Base-by-base conservation (phyloP, 2,888 invertebrate genomes). In the Hedychridium roseum region DNA sequence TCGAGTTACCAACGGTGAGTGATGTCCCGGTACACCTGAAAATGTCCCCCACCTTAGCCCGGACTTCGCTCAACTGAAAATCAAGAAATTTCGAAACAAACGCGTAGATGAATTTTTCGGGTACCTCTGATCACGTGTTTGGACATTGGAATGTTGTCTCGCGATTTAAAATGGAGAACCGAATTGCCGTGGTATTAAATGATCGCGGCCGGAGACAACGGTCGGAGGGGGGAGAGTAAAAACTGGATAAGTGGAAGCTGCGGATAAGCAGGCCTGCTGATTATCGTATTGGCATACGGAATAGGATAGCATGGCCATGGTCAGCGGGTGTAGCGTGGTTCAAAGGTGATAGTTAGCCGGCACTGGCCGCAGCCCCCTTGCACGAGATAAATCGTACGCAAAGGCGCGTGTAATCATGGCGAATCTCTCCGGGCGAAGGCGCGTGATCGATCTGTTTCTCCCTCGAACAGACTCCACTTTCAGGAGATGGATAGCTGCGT, bases 1-100 rank as follows among this genome's bases (percentile, higher is more conserved):
- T 47, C 52, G 61, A 66, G 52, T 53, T 54, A 54, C 57, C 62
- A 45, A 65, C 58, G 72, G 72, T 70, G 68, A 73, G 66, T 71
- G 64, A 55, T 43, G 51, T 34, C 36, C 9, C 20, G 50, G 50
- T 43, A 39, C n/a, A n/a, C n/a, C n/a, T n/a, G n/a, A n/a, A n/a
- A n/a, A n/a, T n/a, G n/a, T n/a, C n/a, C n/a, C n/a, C n/a, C n/a
- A n/a, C n/a, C n/a, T n/a, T n/a, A n/a, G n/a, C n/a, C n/a, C n/a
- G n/a, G n/a, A n/a, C n/a, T n/a, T n/a, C n/a, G n/a, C 23, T 23
- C 23, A 23, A 9, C 5, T 23, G 9, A 5, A 23, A 23, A 6
- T 23, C 23, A 23, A 23, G 9, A 23, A 23, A 23, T 23, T 5
- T 23, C 23, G 23, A 23, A 9, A 23, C 5, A 23, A n/a, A n/a